phyloP scores from a whole-genome alignment of 2,797 vertebrate species.

The Eleutherodactylus coqui region DNA sequence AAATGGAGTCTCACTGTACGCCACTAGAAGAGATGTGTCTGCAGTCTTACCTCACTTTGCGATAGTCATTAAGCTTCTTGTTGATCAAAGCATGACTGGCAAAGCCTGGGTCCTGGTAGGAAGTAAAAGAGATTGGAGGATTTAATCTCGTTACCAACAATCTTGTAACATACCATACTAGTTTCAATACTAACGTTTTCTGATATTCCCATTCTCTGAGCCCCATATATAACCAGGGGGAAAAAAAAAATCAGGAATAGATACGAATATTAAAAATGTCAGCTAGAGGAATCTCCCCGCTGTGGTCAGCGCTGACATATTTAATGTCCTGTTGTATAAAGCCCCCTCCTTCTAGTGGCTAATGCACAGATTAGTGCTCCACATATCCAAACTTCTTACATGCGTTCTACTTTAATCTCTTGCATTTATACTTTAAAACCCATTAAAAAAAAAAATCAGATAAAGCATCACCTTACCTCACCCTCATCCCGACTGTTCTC shows the following conservation, averaged over 20 bases:
- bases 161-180: too few species aligned
- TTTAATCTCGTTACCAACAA: neutral
- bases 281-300: neutral
- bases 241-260: neutral
- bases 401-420: neutral
- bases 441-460: neutral
- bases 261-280: too few species aligned
- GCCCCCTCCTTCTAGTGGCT: neutral
- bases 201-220: neutral
- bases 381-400: neutral
- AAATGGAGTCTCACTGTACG: neutral
- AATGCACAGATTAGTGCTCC: slow-evolving; percentile 27
- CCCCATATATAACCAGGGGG: neutral
- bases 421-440: neutral
- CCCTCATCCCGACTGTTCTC: slow-evolving; percentile 96
- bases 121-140: neutral
- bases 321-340: neutral
- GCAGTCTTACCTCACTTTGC: slow-evolving; percentile 87
- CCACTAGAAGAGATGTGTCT: neutral
- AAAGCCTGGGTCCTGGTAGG: slow-evolving; percentile 87
- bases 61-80: slow-evolving; percentile 97
- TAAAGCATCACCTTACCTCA: slow-evolving; percentile 83
- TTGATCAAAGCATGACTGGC: slow-evolving; percentile 95
- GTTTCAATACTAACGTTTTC: neutral
- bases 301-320: neutral